Percentiles rank a stretch among this genome's conserved stretches.
Evolutionary conservation across 2,888 invertebrate species (phyloP).

Genomic region (Trachelus iudaicus): DNA sequence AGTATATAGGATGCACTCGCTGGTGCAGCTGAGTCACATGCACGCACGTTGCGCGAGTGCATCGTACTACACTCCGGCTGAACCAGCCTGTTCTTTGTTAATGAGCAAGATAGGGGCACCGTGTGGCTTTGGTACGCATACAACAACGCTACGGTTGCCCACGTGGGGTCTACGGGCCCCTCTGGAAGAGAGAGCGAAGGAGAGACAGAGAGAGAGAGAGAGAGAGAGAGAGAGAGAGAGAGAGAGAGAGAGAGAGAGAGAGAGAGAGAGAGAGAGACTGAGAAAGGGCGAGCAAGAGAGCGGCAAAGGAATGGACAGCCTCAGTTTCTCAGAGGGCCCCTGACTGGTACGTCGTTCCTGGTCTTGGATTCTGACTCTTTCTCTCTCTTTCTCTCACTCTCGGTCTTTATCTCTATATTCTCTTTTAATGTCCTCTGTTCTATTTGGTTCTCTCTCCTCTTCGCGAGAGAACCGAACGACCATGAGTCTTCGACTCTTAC

Average conservation of each 20-base stretch:
- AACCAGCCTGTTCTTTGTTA: slow-evolving; percentile 10
- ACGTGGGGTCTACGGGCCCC: slow-evolving; percentile 24
- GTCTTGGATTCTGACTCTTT: background rate
- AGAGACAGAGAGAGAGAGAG: slow-evolving; percentile 11
- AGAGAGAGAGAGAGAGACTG: slow-evolving; percentile 10
- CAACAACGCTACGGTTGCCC: slow-evolving; percentile 6
- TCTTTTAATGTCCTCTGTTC: background rate
- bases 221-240: slow-evolving; percentile 7
- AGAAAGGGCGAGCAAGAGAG: background rate
- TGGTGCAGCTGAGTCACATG: too few relatives aligned
- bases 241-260: slow-evolving; percentile 18
- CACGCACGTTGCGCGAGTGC: background rate
- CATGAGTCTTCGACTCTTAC: background rate
- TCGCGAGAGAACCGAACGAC: background rate
- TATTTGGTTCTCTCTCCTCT: background rate
- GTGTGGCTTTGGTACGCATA: slow-evolving; percentile 13
- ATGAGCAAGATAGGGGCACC: slow-evolving; percentile 14
- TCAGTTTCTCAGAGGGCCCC: slow-evolving; percentile 2
- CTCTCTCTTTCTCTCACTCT: background rate
- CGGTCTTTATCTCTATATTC: background rate
- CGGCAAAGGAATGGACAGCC: background rate
- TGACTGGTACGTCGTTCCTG: background rate
- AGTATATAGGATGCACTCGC: too few relatives aligned
- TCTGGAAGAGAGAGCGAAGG: slow-evolving; percentile 11
- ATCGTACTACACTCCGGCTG: background rate